A percentile compares a stretch with the other conserved stretches of the same genome.
Evolutionary conservation across 2,888 invertebrate species (phyloP).

Genomic region (Agrochola lychnidis): DNA sequence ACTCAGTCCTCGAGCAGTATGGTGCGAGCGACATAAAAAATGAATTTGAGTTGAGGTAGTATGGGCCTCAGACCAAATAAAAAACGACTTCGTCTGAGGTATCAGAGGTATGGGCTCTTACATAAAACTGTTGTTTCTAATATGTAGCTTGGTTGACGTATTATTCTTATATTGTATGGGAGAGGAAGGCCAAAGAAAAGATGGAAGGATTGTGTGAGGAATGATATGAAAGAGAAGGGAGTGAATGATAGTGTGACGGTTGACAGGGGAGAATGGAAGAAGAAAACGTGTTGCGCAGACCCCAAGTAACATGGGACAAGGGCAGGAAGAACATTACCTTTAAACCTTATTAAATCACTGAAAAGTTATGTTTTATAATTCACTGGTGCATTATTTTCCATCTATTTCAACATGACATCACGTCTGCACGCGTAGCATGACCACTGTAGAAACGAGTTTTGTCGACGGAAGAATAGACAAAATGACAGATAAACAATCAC

Average conservation of each 20-base stretch:
- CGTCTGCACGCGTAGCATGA: too few relatives aligned
- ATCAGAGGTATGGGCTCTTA: too few relatives aligned
- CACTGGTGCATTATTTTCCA: neutral
- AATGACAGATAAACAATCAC: too few relatives aligned
- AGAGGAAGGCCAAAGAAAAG: neutral
- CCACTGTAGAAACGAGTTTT: too few relatives aligned
- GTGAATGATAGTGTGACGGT: neutral
- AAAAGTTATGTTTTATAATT: neutral
- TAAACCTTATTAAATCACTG: neutral
- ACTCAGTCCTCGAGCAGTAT: too few relatives aligned
- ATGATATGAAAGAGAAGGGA: neutral
- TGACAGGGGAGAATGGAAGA: neutral
- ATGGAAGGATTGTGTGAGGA: neutral
- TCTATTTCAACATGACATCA: too few relatives aligned
- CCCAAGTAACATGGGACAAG: neutral
- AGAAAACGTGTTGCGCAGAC: neutral
- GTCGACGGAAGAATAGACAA: too few relatives aligned
- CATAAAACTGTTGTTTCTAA: slow-evolving; percentile 15
- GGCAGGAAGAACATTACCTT: neutral
- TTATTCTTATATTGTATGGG: neutral
- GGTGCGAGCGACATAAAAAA: too few relatives aligned
- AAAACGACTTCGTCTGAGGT: too few relatives aligned
- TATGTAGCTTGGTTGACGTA: neutral
- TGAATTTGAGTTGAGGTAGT: too few relatives aligned
- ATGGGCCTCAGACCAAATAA: too few relatives aligned